Conservation (phyloP, 2,888 invertebrate species). For the Villa cingulata region DNA sequence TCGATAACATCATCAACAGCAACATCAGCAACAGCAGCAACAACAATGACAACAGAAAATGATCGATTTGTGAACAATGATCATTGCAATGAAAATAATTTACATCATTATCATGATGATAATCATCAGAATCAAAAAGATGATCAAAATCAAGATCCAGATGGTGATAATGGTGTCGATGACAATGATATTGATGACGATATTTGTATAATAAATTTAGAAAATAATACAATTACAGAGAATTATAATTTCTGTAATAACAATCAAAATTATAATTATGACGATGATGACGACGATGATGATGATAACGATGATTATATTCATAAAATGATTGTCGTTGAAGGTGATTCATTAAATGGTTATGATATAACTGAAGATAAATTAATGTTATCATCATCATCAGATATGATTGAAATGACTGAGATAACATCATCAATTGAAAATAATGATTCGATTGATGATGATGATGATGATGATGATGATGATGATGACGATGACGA, state of each 20-base stretch:
- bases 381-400: no score
- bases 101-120: neutral
- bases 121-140: neutral
- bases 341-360: no score
- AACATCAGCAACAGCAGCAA: neutral
- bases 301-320: neutral
- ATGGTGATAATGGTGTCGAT: no score
- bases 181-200: no score
- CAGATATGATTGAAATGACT: no score
- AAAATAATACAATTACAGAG: neutral
- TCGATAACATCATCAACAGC: neutral
- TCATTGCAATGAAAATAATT: neutral
- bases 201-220: no score
- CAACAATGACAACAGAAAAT: neutral
- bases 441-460: no score
- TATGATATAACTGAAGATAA: no score
- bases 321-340: no score
- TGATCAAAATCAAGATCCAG: no score
- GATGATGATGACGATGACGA: neutral
- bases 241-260: neutral
- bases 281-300: conserved; percentile 1
- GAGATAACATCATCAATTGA: no score
- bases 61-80: no score
- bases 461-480: neutral
- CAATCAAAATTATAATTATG: conserved; percentile 3